A percentile compares a stretch with the other conserved stretches of the same genome.
phyloP scores from a whole-genome alignment of 2,888 invertebrate species.

The Agonopterix alstromeriana region DNA sequence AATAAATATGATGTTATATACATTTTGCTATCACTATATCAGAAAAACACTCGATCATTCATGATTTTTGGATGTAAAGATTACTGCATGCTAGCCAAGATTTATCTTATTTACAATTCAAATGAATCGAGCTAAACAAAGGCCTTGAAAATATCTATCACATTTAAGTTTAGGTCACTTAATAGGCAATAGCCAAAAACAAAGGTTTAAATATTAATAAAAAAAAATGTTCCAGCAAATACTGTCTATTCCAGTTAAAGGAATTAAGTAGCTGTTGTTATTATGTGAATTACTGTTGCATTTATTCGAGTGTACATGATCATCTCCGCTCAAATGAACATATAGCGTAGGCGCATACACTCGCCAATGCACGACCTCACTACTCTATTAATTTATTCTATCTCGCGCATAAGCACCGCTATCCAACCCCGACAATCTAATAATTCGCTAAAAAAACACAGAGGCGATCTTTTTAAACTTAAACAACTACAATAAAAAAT shows the following conservation, averaged over 20 bases:
- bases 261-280: slow-evolving; percentile 51
- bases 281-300: slow-evolving; percentile 64
- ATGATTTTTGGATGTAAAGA: slow-evolving; percentile 46
- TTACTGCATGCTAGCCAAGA: slow-evolving; percentile 46
- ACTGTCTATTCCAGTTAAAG: slow-evolving; percentile 47
- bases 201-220: slow-evolving; percentile 44
- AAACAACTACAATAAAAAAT: slow-evolving; percentile 40
- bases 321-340: slow-evolving; percentile 71
- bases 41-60: slow-evolving; percentile 43
- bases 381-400: slow-evolving; percentile 57
- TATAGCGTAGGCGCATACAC: slow-evolving; percentile 60
- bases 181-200: slow-evolving; percentile 67
- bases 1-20: slow-evolving; percentile 49
- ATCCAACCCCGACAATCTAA: slow-evolving; percentile 26
- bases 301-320: slow-evolving; percentile 55
- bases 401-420: slow-evolving; percentile 57
- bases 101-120: slow-evolving; percentile 71
- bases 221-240: slow-evolving; percentile 37
- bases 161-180: slow-evolving; percentile 57
- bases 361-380: slow-evolving; percentile 58
- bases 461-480: slow-evolving; percentile 32
- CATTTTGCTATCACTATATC: slow-evolving; percentile 30
- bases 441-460: neutral
- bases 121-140: slow-evolving; percentile 44
- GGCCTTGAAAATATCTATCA: slow-evolving; percentile 68